Evolutionary conservation across 2,888 invertebrate genomes (phyloP), one percentile per base, ranked within the genome.

Genomic region (Drosophila mayaguana): DNA sequence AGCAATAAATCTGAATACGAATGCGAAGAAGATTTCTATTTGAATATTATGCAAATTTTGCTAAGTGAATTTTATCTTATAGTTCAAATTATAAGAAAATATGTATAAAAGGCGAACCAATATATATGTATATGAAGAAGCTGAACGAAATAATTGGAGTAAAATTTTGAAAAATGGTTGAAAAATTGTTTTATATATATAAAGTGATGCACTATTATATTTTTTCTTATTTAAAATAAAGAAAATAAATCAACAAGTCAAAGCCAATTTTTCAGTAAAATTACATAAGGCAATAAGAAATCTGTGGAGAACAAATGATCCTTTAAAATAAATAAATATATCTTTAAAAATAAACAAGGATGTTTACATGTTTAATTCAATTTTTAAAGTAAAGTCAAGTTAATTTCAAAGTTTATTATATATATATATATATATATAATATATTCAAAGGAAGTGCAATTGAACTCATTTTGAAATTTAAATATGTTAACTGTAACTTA

Each of bases 1-100:
- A 28, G n/a, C 18, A 42, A 42, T 46, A 72, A 71, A 42, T 38
- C 28, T 28, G 28, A 28, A 18, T 46, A 20, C 0, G 20, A 77
- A 61, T 61, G 53, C 43, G 28, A 38, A 59, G 18, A 20, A n/a
- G 16, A 72, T 38, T 28, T 53, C 2, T 18, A 40, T 25, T 18
- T 66, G 38, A 9, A 32, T 20, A 28, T 20, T 36, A 20, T 42
- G 28, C 18, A 25, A 38, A 18, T 36, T 25, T 18, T 28, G 36
- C 22, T 34, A 50, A 16, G 12, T 36, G 22, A 60, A 43, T 25
- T 70, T 28, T 2, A 2, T 6, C n/a, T 28, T 7, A 18, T 32
- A 34, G 20, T 22, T 14, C 4, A 12, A 34, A 45, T 16, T 28
- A n/a, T 3, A 40, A 38, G 36, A 16, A 38, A 25, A 16, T 25